Base-by-base conservation (phyloP, 2,113 vertebrate species). In the Tretioscincus oriximinensis region DNA sequence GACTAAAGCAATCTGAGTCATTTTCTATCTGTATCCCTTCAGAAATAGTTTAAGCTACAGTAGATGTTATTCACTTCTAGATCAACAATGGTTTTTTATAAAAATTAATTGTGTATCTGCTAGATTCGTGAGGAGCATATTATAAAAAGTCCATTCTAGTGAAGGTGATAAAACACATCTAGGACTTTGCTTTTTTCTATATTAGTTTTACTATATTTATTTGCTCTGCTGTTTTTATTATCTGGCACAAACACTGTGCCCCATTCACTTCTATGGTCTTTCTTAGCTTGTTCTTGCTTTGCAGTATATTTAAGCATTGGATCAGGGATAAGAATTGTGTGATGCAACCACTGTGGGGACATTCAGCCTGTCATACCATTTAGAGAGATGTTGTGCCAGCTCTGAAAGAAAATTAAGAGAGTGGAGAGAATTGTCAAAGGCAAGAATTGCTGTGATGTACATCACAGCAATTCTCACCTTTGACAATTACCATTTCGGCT, bases 341-440 rank as follows among this genome's bases (percentile, higher is more conserved):
- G 64, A 20, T 16, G 26, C 76, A 5, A 18, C 35, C 70, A 65
- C 69, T 65, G 28, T n/a, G 29, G 41, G 64, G 69, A 65, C 22
- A 51, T 81, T 69, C 54, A 81, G 51, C 47, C 35, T 61, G 69
- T 61, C 8, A 5, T 63, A 45, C 41, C 20, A 69, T 76, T 81
- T 76, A 81, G 35, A 81, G 58, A 77, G 31, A 68, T 60, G 51
- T n/a, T 68, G 54, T 61, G 51, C 69, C 54, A 54, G 70, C 1
- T 58, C 69, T 72, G 84, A 7, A 16, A 8, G 4, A 82, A 73
- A 1, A 67, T 79, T 84, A 67, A 74, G 41, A 51, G 72, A 70
- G 78, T 69, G 77, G 51, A 5, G 22, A 45, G 0, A 71, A 1
- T 24, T 80, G 69, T 41, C 0, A 74, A 84, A 86, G 77, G 18